These are phyloP conservation scores for Torymus tubicola DNA, from an alignment of 2,888 invertebrate species.

Conservation along the genomic window DNA sequence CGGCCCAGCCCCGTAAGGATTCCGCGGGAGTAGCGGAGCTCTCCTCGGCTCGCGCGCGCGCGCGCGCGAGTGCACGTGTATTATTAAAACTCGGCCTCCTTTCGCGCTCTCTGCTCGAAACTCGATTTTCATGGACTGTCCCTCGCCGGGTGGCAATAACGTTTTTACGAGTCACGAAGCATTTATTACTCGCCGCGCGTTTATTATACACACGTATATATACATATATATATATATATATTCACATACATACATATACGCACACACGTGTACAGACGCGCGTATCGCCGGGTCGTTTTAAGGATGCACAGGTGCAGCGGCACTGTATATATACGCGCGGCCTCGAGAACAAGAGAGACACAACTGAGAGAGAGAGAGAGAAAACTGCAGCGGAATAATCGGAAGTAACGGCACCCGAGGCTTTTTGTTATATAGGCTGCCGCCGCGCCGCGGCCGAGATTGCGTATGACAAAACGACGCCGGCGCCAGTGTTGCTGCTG, in stretches of 20 bases:
- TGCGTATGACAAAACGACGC: conserved; percentile 53
- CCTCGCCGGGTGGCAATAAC: conserved; percentile 68
- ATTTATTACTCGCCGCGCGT: conserved; percentile 69
- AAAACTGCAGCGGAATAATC: conserved; percentile 43
- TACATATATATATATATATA: conserved; percentile 53
- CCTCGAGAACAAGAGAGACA: conserved; percentile 3
- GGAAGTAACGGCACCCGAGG: conserved; percentile 52
- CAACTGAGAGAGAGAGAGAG: conserved; percentile 8
- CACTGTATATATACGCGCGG: neutral
- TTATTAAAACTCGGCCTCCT: conserved; percentile 59
- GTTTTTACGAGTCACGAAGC: conserved; percentile 73
- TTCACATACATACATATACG: conserved; percentile 52
- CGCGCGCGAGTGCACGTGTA: conserved; percentile 11
- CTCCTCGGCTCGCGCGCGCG: neutral
- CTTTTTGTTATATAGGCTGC: conserved; percentile 21
- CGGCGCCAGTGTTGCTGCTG: conserved; percentile 18
- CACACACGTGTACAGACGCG: neutral
- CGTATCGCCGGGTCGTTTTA: conserved; percentile 62
- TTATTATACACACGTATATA: conserved; percentile 63
- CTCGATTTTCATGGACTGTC: conserved; percentile 61
- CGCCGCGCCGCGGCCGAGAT: conserved; percentile 4
- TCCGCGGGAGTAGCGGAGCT: conserved; percentile 14
- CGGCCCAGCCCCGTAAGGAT: conserved; percentile 39
- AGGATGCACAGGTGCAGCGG: conserved; percentile 62
- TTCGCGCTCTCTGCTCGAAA: conserved; percentile 47